A percentile compares a stretch with the other conserved stretches of the same genome.
Conservation (phyloP, 2,888 invertebrate species). For the Patella depressa region DNA sequence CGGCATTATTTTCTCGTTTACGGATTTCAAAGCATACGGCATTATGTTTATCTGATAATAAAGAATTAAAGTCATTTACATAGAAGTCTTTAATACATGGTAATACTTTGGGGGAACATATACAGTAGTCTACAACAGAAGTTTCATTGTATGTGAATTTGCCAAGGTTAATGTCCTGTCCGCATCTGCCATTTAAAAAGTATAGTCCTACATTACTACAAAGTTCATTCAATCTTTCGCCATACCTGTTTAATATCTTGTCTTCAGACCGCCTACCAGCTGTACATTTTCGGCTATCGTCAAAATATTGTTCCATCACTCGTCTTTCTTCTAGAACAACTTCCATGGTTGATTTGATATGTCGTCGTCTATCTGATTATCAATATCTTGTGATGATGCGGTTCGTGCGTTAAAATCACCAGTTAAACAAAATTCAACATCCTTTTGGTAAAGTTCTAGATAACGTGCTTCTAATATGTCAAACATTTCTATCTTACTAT, state of each 20-base stretch:
- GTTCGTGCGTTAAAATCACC: not conserved
- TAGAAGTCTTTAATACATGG: not conserved
- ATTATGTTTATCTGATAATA: not conserved
- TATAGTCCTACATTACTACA: not conserved
- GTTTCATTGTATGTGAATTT: not conserved
- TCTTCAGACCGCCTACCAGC: not conserved
- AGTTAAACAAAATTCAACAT: not conserved
- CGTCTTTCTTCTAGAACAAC: too few species aligned
- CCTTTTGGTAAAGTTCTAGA: not conserved
- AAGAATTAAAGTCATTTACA: not conserved
- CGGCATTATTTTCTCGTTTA: too few species aligned
- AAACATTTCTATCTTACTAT: constrained; percentile 2
- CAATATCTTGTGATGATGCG: not conserved
- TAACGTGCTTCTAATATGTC: not conserved
- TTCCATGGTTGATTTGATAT: too few species aligned
- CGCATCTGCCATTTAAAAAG: not conserved
- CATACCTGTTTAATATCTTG: not conserved
- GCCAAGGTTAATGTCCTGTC: not conserved
- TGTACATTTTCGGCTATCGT: too few species aligned
- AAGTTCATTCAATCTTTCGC: not conserved
- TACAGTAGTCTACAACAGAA: not conserved
- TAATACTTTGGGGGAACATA: not conserved
- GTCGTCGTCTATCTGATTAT: too few species aligned
- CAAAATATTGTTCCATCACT: too few species aligned
- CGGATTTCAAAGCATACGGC: too few species aligned